Evolutionary conservation across 2,888 invertebrate genomes (phyloP).

Genomic region (Orthonychiurus folsomi): DNA sequence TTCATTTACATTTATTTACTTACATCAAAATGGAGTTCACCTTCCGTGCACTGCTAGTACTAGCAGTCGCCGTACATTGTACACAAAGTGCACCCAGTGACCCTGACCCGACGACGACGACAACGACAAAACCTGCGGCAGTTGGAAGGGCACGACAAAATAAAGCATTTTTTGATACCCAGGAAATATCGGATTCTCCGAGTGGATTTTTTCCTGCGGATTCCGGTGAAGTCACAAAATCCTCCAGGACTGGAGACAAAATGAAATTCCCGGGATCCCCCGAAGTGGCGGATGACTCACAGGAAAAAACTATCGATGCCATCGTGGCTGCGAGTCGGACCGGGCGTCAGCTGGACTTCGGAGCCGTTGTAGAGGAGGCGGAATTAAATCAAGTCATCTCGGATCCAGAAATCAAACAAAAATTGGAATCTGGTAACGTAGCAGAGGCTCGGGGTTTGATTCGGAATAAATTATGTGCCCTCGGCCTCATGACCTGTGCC

Average conservation of each 20-base stretch:
- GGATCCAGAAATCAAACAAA: conserved; percentile 17
- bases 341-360: conserved; percentile 18
- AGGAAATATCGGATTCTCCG: background rate
- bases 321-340: conserved; percentile 22
- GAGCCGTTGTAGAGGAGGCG: conserved; percentile 10
- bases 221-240: background rate
- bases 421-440: conserved; percentile 46
- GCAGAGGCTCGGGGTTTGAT: conserved; percentile 70
- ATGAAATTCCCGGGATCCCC: background rate
- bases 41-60: no score
- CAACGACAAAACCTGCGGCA: background rate
- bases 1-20: no score
- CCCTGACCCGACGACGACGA: background rate
- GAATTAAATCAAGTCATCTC: conserved; percentile 17
- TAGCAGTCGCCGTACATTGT: no score
- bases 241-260: no score
- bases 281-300: background rate
- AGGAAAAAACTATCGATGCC: conserved; percentile 16
- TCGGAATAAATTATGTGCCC: conserved; percentile 67
- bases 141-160: background rate
- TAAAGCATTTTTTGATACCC: conserved; percentile 9
- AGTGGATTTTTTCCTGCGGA: background rate
- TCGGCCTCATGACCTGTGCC: conserved; percentile 53
- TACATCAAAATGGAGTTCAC: no score
- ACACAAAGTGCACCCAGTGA: background rate